Percentiles rank a stretch among this genome's conserved stretches.
phyloP scores from a whole-genome alignment of 2,113 vertebrate species.

The Antidorcas marsupialis region DNA sequence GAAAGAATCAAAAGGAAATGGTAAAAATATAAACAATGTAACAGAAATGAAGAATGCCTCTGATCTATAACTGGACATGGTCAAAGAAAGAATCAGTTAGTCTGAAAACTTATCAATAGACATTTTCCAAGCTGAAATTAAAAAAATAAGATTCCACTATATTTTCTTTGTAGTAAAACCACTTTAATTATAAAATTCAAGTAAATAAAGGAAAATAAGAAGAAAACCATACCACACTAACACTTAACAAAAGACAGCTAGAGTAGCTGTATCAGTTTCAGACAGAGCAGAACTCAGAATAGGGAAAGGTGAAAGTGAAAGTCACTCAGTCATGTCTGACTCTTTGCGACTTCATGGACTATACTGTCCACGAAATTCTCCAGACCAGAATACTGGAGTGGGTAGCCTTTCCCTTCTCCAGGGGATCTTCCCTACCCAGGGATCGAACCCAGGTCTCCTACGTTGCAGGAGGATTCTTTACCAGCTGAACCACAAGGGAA shows the following conservation, averaged over 20 bases:
- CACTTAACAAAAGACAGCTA: not conserved
- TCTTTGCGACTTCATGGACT: not conserved
- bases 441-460: not conserved
- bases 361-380: not conserved
- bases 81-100: not conserved
- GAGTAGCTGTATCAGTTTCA: not conserved
- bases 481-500: not conserved
- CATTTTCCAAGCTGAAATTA: not conserved
- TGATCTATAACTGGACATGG: not conserved
- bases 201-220: not conserved
- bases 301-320: not conserved
- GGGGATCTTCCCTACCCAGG: not conserved
- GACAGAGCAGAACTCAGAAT: not conserved
- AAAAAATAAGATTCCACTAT: not conserved
- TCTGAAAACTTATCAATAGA: not conserved
- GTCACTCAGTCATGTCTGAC: not conserved
- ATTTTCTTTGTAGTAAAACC: not conserved
- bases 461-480: not conserved
- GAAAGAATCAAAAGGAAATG: not conserved
- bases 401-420: not conserved
- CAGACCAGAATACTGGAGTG: not conserved
- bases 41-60: not conserved
- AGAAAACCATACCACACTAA: not conserved
- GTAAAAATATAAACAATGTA: not conserved
- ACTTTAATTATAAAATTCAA: not conserved